Evolutionary conservation across 2,797 vertebrate genomes (phyloP), one percentile per base, ranked within the genome.

Genomic region (Bothrops alternatus): DNA sequence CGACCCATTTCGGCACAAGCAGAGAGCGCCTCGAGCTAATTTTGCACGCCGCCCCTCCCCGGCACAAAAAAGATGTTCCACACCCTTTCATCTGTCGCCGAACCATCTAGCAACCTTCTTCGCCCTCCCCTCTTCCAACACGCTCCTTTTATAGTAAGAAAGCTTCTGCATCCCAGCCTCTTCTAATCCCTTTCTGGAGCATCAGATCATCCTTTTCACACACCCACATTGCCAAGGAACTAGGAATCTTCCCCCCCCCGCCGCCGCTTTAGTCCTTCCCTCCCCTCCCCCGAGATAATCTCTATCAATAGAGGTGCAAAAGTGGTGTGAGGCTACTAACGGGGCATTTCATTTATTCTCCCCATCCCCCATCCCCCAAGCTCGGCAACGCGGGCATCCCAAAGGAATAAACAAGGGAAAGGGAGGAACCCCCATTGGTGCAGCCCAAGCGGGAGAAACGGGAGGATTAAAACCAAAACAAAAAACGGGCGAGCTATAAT

Each of bases 131-230:
- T 8, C 20, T 25, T 50, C 90, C 32, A 20, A 25, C 10, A 20
- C 56, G 7, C 50, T 91, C 90, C 90, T 91, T 93, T 91, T 91
- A 88, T 91, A 93, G 86, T 91, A 56, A 93, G 57, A 73, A 61
- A 88, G 86, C 13, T 82, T 47, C 61, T 82, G 57, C 28, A 42
- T n/a, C 42, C 57, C 65, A 28, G 57, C n/a, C 32, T 56, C 12
- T 69, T 88, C 86, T 55, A 10, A 82, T 53, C 86, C 63, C 12
- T 37, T 63, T 28, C 86, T 63, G 32, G 78, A 86, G 25, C 32
- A 28, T 28, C 55, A 6, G 4, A 82, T 25, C 73, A 25, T 42
- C 20, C 20, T 4, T 25, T 47, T 47, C 73, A 37, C 37, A 47
- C 37, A 82, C 73, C 20, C 53, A 53, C 61, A n/a, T 13, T 82